These are phyloP conservation scores for Euschistus heros DNA, from an alignment of 1,140 invertebrate species.

Conservation along the genomic window DNA sequence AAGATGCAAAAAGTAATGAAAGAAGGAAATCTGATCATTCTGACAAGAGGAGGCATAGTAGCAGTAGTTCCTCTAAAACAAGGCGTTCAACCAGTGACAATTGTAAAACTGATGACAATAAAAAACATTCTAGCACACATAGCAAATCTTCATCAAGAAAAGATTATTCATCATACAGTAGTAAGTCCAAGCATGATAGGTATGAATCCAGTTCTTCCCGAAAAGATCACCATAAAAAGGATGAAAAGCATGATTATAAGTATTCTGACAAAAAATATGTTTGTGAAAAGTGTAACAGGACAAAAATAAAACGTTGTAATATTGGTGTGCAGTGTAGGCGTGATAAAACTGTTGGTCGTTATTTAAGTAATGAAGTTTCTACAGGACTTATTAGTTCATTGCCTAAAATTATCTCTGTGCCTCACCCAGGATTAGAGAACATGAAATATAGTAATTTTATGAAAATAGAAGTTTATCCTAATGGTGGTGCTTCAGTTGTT, in stretches of 20 bases:
- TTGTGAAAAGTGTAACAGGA: conserved; percentile 48
- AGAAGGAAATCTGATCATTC: conserved; percentile 2
- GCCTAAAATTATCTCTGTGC: conserved; percentile 30
- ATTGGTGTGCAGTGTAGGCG: conserved; percentile 50
- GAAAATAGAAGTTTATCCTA: conserved; percentile 83
- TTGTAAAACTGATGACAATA: not conserved
- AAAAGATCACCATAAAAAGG: conserved; percentile 6
- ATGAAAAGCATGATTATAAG: conserved; percentile 16
- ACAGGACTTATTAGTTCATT: conserved; percentile 33
- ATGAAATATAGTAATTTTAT: conserved; percentile 65
- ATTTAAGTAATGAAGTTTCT: conserved; percentile 27
- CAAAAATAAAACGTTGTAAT: conserved; percentile 47
- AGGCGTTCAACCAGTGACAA: not conserved
- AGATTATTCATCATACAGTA: not conserved
- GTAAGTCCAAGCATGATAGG: conserved; percentile 2
- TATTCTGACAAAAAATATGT: conserved; percentile 30
- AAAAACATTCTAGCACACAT: conserved; percentile 1
- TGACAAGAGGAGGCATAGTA: conserved; percentile 4
- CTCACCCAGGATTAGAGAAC: conserved; percentile 41
- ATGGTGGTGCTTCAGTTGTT: conserved; percentile 87
- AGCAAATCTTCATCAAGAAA: not conserved
- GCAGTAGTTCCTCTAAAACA: not conserved
- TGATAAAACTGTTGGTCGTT: conserved; percentile 36
- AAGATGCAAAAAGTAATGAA: too few relatives aligned
- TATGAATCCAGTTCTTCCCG: conserved; percentile 8